Evolutionary conservation across 2,888 invertebrate species (phyloP).

Genomic region (Drosophila macrospina): DNA sequence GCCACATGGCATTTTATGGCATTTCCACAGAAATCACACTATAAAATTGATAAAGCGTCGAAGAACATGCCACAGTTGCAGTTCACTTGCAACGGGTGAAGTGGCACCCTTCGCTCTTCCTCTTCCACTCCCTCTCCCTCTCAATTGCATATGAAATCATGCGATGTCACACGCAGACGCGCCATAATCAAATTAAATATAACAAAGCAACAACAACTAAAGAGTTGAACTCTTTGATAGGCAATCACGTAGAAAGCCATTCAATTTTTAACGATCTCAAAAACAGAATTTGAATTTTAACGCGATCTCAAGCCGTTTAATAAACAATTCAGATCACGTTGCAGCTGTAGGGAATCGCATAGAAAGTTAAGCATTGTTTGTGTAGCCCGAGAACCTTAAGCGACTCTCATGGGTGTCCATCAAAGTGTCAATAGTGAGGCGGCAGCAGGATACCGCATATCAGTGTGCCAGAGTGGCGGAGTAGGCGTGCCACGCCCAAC

Average conservation of each 20-base stretch:
- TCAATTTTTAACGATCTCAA: constrained; percentile 32
- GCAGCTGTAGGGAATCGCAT: neutral
- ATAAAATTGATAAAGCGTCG: constrained; percentile 70
- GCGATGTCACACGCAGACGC: constrained; percentile 25
- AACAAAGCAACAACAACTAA: constrained; percentile 18
- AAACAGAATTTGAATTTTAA: constrained; percentile 27
- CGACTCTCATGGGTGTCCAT: constrained; percentile 19
- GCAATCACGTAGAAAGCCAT: constrained; percentile 37
- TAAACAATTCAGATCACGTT: constrained; percentile 49
- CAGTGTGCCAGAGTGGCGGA: constrained; percentile 4
- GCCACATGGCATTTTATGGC: constrained; percentile 65
- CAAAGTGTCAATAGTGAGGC: constrained; percentile 48
- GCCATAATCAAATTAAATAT: constrained; percentile 3
- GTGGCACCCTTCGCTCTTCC: neutral
- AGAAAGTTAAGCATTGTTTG: neutral
- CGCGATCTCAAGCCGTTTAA: constrained; percentile 3
- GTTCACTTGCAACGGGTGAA: constrained; percentile 21
- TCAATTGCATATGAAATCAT: constrained; percentile 16
- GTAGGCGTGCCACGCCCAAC: constrained; percentile 7
- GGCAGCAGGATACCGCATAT: constrained; percentile 14
- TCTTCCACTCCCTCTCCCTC: neutral
- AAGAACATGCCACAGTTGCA: constrained; percentile 38
- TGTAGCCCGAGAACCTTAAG: constrained; percentile 2
- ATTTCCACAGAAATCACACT: constrained; percentile 71
- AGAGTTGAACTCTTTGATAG: constrained; percentile 18